Percentiles rank a stretch among this genome's conserved stretches.
Conservation (phyloP, 2,113 vertebrate genomes). For the Vimba vimba region DNA sequence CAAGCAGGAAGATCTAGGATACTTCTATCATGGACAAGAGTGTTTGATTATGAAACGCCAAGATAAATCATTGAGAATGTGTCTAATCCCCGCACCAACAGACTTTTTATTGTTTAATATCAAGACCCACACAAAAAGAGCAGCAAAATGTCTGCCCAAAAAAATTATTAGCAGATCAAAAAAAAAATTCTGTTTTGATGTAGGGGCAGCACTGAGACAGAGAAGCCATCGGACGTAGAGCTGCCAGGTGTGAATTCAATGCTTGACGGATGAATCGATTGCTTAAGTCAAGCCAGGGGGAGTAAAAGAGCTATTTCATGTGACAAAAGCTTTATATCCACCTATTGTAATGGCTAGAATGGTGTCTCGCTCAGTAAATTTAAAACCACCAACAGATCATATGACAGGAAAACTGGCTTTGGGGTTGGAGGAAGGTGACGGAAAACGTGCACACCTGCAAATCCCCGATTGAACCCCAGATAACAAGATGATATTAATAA, state of each 20-base stretch:
- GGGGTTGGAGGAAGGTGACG: conserved; percentile 13
- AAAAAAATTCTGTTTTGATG: not conserved
- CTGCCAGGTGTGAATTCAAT: conserved; percentile 13
- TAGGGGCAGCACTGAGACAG: not conserved
- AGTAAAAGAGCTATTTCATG: conserved; percentile 31
- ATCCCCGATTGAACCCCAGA: not conserved
- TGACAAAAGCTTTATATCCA: conserved; percentile 33
- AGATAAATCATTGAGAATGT: not conserved
- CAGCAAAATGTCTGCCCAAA: not conserved
- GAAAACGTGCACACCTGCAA: not conserved
- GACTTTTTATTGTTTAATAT: not conserved
- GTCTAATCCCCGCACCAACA: not conserved
- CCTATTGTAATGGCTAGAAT: conserved; percentile 23
- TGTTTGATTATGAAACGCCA: not conserved
- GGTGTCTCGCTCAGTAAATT: conserved; percentile 26
- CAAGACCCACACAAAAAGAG: not conserved
- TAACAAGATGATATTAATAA: not conserved
- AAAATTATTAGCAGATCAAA: not conserved
- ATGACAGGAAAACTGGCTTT: not conserved
- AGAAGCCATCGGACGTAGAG: not conserved
- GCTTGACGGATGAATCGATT: not conserved
- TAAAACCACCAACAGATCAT: conserved; percentile 4
- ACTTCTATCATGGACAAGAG: not conserved
- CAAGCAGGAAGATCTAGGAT: not conserved
- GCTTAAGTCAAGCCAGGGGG: conserved; percentile 12